Base-by-base conservation (phyloP, 1,140 invertebrate genomes). In the Drosophila kepulauana region DNA sequence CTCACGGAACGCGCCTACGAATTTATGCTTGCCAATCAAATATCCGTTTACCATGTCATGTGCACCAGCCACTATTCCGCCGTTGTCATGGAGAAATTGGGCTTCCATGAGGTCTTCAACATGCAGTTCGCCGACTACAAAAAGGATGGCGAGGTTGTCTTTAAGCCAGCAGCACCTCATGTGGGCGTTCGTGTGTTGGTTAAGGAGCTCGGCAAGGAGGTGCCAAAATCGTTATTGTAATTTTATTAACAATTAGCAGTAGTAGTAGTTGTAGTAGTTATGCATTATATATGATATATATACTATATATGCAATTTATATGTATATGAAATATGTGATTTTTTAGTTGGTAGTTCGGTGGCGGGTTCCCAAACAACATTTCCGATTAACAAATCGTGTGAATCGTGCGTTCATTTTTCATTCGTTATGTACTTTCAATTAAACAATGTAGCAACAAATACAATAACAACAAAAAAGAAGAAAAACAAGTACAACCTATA, bases 51-150 rank as follows among this genome's bases (percentile, higher is more conserved):
- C 5, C 90, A 93, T 38, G 94, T 94, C 1, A 94, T 95, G 70
- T 96, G 96, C 65, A 95, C 95, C 5, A 96, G 96, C 63, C 93
- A 94, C 52, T 97, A 94, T 86, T 96, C 96, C 5, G 95, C 95
- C 0, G 94, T 94, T 82, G 94, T 96, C 0, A 95, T 96, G 56
- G 94, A 94, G 66, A 94, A 94, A 65, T 87, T 95, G 7, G 95
- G 95, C 11, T 96, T 96, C 86, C 94, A 95, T 38, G 93, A 93
- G 67, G 93, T 96, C 45, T 96, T 95, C 80, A 93, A 93, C 38
- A 81, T 95, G 5, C 93, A 93, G 5, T 97, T 96, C 80, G 91
- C 90, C 0, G 95, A 96, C 58, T 95, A 96, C 75, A 94, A 94
- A 76, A 93, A 93, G 0, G 90, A 95, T 52, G 94, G 94, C 13